A percentile compares a stretch with the other conserved stretches of the same genome.
Evolutionary conservation across 2,888 invertebrate species (phyloP).

Genomic region (Micoletzkya japonica): DNA sequence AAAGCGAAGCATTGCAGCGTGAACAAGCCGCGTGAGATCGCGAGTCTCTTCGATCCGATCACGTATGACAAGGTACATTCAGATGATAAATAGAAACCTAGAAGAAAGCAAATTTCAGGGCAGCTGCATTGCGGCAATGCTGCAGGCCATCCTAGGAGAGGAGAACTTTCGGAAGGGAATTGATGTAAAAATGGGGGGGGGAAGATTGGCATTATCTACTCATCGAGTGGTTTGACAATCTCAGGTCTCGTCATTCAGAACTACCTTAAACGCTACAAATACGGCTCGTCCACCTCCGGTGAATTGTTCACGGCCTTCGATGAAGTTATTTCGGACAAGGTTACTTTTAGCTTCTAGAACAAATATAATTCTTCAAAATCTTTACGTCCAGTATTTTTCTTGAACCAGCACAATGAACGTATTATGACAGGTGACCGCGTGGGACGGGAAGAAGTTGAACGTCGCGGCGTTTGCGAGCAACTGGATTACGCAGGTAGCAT

Average conservation of each 20-base stretch:
- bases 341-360: neutral
- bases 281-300: constrained; percentile 76
- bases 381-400: too few species aligned
- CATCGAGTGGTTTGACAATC: neutral
- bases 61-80: constrained; percentile 83
- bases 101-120: constrained; percentile 28
- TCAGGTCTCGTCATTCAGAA: constrained; percentile 69
- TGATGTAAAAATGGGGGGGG: constrained; percentile 31
- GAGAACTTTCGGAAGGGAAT: constrained; percentile 46
- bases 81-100: neutral
- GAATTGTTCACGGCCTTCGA: constrained; percentile 81
- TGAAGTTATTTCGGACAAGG: constrained; percentile 66
- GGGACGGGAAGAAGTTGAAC: constrained; percentile 45
- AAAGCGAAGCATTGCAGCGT: constrained; percentile 7
- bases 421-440: constrained; percentile 16
- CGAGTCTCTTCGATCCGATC: constrained; percentile 75
- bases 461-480: constrained; percentile 73
- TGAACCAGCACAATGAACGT: too few species aligned
- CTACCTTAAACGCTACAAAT: constrained; percentile 75
- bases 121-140: constrained; percentile 49
- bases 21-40: constrained; percentile 21
- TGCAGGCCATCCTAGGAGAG: constrained; percentile 49
- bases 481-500: constrained; percentile 78
- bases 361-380: too few species aligned
- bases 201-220: neutral